Evolutionary conservation across 2,797 vertebrate species (phyloP), one percentile per base, ranked within the genome.

Genomic region (Adelosebastes latens): DNA sequence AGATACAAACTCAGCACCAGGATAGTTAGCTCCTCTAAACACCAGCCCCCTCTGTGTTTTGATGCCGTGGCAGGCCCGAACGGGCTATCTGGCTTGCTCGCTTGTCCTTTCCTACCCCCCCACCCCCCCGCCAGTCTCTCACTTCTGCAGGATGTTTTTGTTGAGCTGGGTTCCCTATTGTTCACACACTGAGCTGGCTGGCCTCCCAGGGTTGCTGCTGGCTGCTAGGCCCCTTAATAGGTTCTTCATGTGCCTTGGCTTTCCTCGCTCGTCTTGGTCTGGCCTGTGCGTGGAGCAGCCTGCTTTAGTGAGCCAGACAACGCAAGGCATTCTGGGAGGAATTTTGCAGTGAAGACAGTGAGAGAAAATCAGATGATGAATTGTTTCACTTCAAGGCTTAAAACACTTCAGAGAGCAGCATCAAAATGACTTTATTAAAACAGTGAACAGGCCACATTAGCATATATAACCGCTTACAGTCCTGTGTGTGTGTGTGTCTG

Each of bases 71-170:
- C 83, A 66, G 85, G 72, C 79, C 56, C 32, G 6, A 86, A 49
- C 20, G 14, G 82, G 85, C 85, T 90, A 81, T 88, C 87, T 88
- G 88, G 86, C 84, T 82, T 72, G 69, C 81, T 83, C 39, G 62
- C 88, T 79, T 68, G 78, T 85, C 78, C 79, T 72, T 81, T 83
- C 87, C 89, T 83, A 16, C 14, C 16, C 42, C 6, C 42, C 16
- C 16, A 7, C 1, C 16, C 80, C 58, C 4, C 49, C 42, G 16
- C 80, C 34, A 69, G 84, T 91, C 91, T 91, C 93, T 93, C 92
- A 89, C 92, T 95, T 90, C 80, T 93, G 95, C 95, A 96, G 96
- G 96, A 96, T 96, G 96, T 96, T 96, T 96, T 96, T 96, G 95
- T 96, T 96, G 94, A 96, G 94, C 86, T 94, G 93, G 91, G 93